A percentile compares a stretch with the other conserved stretches of the same genome.
Conservation (phyloP, 2,888 invertebrate genomes). For the Psococerastis gibbosa region DNA sequence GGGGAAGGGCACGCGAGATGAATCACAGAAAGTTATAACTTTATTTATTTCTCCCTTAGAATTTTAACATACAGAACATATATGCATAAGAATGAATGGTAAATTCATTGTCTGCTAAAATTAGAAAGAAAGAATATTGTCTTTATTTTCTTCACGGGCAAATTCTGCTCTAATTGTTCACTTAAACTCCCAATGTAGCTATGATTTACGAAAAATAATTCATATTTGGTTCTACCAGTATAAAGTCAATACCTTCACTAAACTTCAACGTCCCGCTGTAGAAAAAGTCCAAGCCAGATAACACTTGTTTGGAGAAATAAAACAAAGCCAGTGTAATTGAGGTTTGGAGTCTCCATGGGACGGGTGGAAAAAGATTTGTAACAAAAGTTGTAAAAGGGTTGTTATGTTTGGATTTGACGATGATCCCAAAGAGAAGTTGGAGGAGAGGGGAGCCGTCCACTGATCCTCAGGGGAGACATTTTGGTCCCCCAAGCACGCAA, state of each 20-base stretch:
- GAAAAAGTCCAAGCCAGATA: neutral
- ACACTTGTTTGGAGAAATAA: neutral
- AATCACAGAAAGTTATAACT: too few relatives aligned
- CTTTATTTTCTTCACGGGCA: neutral
- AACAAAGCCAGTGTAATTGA: neutral
- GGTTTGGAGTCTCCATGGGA: neutral
- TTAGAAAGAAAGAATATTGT: neutral
- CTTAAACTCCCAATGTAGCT: neutral
- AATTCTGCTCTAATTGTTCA: neutral
- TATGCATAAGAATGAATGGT: too few relatives aligned
- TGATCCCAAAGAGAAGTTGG: too few relatives aligned
- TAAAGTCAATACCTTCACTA: too few relatives aligned
- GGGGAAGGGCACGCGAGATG: too few relatives aligned
- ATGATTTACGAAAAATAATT: too few relatives aligned
- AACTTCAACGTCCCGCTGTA: neutral
- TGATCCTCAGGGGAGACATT: too few relatives aligned
- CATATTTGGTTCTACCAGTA: too few relatives aligned
- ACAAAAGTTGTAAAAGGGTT: conserved; percentile 10
- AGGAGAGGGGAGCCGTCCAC: neutral
- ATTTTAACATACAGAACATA: too few relatives aligned
- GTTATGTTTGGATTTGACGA: conserved; percentile 1
- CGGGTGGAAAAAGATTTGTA: conserved; percentile 3
- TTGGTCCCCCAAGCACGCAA: neutral
- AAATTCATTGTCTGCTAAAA: too few relatives aligned
- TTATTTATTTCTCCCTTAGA: too few relatives aligned